Evolutionary conservation across 2,888 invertebrate species (phyloP).

Genomic region (Glyphotaelius pellucidus): DNA sequence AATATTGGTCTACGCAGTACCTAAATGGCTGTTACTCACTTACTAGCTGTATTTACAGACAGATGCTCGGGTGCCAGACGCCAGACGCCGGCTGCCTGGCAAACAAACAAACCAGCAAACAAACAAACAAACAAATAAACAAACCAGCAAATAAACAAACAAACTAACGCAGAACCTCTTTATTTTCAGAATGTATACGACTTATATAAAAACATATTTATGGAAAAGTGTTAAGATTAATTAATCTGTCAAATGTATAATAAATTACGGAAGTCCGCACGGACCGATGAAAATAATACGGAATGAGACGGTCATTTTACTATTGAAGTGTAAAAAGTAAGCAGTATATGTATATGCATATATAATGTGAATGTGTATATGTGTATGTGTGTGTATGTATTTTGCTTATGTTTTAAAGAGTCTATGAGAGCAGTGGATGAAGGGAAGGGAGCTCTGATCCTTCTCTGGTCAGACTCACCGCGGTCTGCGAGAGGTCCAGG

Average conservation of each 20-base stretch:
- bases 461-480: neutral
- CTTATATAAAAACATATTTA: conserved; percentile 56
- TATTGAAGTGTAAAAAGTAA: conserved; percentile 49
- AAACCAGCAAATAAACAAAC: neutral
- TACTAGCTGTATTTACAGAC: conserved; percentile 59
- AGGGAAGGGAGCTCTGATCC: neutral
- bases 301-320: conserved; percentile 45
- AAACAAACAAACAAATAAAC: too few relatives aligned
- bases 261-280: conserved; percentile 11
- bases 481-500: neutral
- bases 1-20: conserved; percentile 74
- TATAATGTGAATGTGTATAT: conserved; percentile 40
- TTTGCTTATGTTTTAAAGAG: conserved; percentile 62
- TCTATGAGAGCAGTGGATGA: conserved; percentile 50
- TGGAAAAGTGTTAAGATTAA: conserved; percentile 43
- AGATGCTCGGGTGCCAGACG: neutral
- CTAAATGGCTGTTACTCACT: conserved; percentile 76
- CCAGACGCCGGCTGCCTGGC: neutral
- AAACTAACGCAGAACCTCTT: conserved; percentile 31
- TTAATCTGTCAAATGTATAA: conserved; percentile 43
- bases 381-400: conserved; percentile 43
- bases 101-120: neutral
- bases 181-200: conserved; percentile 62
- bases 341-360: conserved; percentile 46
- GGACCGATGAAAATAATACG: conserved; percentile 11